phyloP scores from a whole-genome alignment of 2,888 invertebrate species.

The Synanthedon myopaeformis region DNA sequence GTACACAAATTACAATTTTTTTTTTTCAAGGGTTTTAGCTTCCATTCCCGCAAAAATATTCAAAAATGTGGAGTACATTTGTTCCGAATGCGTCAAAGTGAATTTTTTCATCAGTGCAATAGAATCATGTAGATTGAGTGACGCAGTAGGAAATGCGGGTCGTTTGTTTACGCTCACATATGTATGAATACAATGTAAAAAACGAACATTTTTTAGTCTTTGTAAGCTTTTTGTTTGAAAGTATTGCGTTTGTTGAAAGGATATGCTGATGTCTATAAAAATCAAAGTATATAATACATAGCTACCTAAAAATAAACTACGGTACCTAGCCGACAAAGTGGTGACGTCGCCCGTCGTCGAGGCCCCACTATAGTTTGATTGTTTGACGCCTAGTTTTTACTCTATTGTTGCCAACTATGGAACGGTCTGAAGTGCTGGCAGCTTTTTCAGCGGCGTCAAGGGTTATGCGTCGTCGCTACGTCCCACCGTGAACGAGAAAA shows the following conservation, averaged over 20 bases:
- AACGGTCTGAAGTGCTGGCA: background rate
- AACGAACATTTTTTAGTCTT: background rate
- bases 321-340: too few relatives aligned
- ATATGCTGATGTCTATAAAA: too few relatives aligned
- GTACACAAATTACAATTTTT: too few relatives aligned
- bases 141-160: background rate
- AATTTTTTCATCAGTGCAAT: constrained; percentile 14
- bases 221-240: too few relatives aligned
- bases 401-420: background rate
- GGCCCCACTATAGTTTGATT: too few relatives aligned
- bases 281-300: too few relatives aligned
- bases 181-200: background rate
- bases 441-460: background rate
- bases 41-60: constrained; percentile 8
- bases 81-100: constrained; percentile 10
- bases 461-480: background rate
- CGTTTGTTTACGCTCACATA: background rate
- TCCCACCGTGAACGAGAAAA: background rate
- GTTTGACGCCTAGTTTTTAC: too few relatives aligned
- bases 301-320: too few relatives aligned
- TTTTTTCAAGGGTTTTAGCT: constrained; percentile 3
- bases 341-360: too few relatives aligned
- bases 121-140: constrained; percentile 12
- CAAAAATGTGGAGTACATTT: constrained; percentile 7
- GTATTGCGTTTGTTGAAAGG: too few relatives aligned